phyloP scores from a whole-genome alignment of 92 coral and sea anemone species.

The Chrysogorgia sp. region DNA sequence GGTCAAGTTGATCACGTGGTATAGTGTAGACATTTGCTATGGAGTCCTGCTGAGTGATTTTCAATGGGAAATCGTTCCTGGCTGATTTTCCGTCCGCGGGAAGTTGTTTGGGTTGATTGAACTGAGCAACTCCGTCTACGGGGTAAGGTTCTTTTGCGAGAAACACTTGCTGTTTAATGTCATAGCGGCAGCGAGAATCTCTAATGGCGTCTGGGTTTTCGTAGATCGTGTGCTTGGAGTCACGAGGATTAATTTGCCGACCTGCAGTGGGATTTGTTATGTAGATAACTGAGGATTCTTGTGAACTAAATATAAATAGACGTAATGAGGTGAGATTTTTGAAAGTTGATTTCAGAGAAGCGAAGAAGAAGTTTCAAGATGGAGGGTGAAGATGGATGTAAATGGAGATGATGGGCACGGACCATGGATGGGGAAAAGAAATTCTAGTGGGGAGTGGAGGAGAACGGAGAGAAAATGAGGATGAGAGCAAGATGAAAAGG shows the following conservation, averaged over 20 bases:
- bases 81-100: background rate
- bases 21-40: background rate
- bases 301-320: too few species aligned
- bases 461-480: too few species aligned
- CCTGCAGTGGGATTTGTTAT: background rate
- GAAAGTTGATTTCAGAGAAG: too few species aligned
- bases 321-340: too few species aligned
- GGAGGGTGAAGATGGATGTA: too few species aligned
- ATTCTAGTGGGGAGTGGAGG: too few species aligned
- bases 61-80: constrained; percentile 16
- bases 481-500: too few species aligned
- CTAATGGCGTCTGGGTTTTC: constrained; percentile 1
- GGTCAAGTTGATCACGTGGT: too few species aligned
- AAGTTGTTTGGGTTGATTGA: background rate
- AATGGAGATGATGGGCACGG: too few species aligned
- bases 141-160: constrained; percentile 19
- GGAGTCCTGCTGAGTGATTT: background rate
- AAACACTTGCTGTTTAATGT: background rate
- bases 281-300: too few species aligned
- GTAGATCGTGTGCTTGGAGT: background rate
- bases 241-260: background rate
- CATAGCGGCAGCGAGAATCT: constrained; percentile 12
- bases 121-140: constrained; percentile 4
- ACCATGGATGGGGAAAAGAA: too few species aligned
- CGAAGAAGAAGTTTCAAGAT: too few species aligned